A percentile compares a stretch with the other conserved stretches of the same genome.
phyloP scores from a whole-genome alignment of 2,797 vertebrate species.

The Acridotheres tristis region DNA sequence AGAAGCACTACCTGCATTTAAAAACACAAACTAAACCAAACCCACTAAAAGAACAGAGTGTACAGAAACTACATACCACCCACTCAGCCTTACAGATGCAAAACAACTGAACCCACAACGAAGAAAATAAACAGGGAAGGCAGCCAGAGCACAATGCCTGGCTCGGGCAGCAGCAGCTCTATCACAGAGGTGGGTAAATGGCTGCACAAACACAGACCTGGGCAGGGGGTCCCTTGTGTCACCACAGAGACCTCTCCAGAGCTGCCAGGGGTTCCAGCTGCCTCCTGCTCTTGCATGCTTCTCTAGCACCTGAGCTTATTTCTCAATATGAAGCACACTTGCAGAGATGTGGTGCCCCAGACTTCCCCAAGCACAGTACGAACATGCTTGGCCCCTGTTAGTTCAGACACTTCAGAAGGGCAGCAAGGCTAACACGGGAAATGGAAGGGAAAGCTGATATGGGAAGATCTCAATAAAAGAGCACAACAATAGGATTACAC shows the following conservation, averaged over 20 bases:
- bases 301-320: background rate
- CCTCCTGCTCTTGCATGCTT: background rate
- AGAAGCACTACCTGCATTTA: background rate
- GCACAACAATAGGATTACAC: background rate
- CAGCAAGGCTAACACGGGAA: background rate
- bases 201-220: background rate
- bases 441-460: background rate
- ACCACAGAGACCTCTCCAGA: background rate
- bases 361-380: fast-evolving
- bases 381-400: background rate
- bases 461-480: background rate
- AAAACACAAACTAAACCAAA: conserved; percentile 15
- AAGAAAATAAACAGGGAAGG: background rate
- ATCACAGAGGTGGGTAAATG: background rate
- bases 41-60: background rate
- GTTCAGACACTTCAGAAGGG: background rate
- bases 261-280: background rate
- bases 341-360: background rate
- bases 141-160: background rate
- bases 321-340: too few relatives aligned
- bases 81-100: conserved; percentile 11
- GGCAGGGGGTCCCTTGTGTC: fast-evolving
- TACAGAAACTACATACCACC: conserved; percentile 30
- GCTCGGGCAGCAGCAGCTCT: background rate
- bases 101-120: conserved; percentile 4